phyloP scores from a whole-genome alignment of 2,888 invertebrate species.

The Dynastes grantii region DNA sequence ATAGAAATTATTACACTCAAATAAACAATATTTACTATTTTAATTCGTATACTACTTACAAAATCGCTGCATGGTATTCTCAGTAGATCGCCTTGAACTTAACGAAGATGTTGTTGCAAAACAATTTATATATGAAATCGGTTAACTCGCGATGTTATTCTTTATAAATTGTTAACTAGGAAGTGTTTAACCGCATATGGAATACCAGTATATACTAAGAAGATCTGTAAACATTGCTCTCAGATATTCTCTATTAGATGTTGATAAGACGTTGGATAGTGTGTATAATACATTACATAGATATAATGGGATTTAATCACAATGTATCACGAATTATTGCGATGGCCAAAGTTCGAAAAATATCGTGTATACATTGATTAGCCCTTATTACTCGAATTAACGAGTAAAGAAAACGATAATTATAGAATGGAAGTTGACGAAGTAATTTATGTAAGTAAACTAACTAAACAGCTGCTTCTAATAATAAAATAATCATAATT shows the following conservation, averaged over 20 bases:
- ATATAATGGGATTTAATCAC: neutral
- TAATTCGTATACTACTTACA: neutral
- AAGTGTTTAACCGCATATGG: neutral
- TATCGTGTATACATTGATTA: conserved; percentile 16
- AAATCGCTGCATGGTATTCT: neutral
- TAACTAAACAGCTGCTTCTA: too few species aligned
- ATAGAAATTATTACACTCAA: too few species aligned
- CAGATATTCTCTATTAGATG: neutral
- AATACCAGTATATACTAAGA: conserved; percentile 8
- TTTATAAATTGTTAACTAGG: neutral
- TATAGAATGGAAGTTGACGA: too few species aligned
- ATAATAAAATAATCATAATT: too few species aligned
- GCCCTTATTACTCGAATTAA: neutral
- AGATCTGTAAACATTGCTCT: neutral
- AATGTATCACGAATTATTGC: neutral
- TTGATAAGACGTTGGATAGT: neutral
- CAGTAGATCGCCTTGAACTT: neutral
- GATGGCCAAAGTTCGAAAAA: conserved; percentile 2
- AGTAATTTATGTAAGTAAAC: too few species aligned
- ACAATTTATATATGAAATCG: too few species aligned
- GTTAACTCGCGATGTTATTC: neutral
- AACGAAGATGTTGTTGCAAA: too few species aligned
- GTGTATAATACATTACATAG: neutral
- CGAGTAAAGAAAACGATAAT: neutral
- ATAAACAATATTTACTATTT: too few species aligned